Evolutionary conservation across 2,797 vertebrate species (phyloP).

Genomic region (Squalus acanthias): DNA sequence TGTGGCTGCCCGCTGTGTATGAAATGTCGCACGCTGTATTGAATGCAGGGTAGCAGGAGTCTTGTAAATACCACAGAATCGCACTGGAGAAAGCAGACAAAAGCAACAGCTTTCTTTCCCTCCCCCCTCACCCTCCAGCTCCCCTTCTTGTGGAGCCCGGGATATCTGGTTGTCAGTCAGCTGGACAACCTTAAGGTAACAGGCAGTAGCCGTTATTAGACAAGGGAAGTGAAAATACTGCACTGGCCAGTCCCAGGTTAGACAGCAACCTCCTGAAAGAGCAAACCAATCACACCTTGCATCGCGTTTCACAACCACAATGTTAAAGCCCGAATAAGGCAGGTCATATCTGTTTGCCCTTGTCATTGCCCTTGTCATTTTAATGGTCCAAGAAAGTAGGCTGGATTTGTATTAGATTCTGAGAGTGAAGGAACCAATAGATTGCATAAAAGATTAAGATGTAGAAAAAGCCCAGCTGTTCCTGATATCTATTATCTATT

Average conservation of each 20-base stretch:
- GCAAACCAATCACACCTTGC: not conserved
- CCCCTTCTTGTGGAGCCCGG: not conserved
- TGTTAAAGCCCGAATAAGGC: conserved; percentile 71
- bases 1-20: conserved; percentile 73
- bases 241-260: not conserved
- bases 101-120: conserved; percentile 52
- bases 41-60: conserved; percentile 74
- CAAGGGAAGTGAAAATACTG: not conserved
- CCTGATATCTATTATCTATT: conserved; percentile 63
- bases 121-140: too few species aligned
- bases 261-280: not conserved
- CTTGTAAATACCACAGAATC: conserved; percentile 79
- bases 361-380: conserved; percentile 45
- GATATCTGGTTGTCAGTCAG: conserved; percentile 7
- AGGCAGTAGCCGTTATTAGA: not conserved
- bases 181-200: not conserved
- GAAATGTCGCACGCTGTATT: conserved; percentile 78
- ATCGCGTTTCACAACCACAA: conserved; percentile 64
- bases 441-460: conserved; percentile 44
- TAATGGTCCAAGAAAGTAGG: conserved; percentile 48
- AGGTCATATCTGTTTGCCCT: conserved; percentile 50
- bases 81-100: conserved; percentile 65
- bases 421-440: conserved; percentile 45
- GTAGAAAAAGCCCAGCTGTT: conserved; percentile 53
- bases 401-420: conserved; percentile 45